Evolutionary conservation across 1,140 invertebrate genomes (phyloP).

Genomic region (Leguminivora glycinivorella): DNA sequence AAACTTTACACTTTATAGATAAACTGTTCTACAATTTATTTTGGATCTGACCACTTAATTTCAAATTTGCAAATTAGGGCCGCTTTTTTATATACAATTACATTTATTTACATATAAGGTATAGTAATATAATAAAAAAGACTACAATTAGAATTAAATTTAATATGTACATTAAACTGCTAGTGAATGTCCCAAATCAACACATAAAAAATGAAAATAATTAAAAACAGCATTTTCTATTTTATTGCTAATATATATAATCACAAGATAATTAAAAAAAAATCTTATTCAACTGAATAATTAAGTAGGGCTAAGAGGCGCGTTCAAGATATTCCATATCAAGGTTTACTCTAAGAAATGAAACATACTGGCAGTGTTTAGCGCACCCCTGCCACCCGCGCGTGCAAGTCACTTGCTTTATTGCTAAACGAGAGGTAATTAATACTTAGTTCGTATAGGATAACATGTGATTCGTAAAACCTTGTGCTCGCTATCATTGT

Average conservation of each 20-base stretch:
- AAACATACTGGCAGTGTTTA: constrained; percentile 14
- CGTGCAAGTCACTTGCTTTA: constrained; percentile 7
- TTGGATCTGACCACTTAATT: not conserved
- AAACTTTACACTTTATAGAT: not conserved
- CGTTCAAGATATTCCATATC: not conserved
- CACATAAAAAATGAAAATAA: constrained; percentile 8
- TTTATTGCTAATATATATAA: constrained; percentile 25
- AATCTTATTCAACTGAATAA: constrained; percentile 14
- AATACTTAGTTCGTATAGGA: constrained; percentile 24
- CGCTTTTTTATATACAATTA: constrained; percentile 19
- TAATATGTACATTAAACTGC: constrained; percentile 18
- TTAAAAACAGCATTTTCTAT: not conserved
- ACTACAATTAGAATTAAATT: constrained; percentile 6
- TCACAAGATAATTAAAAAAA: constrained; percentile 13
- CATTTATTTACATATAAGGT: constrained; percentile 15
- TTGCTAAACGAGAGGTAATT: constrained; percentile 26
- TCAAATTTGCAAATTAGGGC: constrained; percentile 12
- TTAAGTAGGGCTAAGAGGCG: not conserved
- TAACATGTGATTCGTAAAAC: not conserved
- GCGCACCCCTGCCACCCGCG: not conserved
- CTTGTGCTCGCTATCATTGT: constrained; percentile 3
- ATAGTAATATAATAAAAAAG: not conserved
- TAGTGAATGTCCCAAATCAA: constrained; percentile 8
- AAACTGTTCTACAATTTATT: constrained; percentile 10
- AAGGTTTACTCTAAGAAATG: not conserved